phyloP scores from a whole-genome alignment of 2,113 vertebrate species.

The Ammodytes marinus region DNA sequence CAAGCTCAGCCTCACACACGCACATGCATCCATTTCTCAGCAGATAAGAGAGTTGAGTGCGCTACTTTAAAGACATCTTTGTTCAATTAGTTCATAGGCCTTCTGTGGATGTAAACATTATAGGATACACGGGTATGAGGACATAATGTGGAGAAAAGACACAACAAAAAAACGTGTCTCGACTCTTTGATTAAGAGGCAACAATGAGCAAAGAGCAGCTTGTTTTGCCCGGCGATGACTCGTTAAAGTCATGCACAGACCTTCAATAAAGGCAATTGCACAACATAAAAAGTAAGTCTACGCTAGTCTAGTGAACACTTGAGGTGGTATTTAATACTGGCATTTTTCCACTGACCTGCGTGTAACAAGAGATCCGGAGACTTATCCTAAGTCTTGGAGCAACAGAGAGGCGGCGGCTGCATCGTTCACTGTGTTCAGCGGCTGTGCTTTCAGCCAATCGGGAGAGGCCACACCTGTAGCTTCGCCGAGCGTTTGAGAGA shows the following conservation, averaged over 20 bases:
- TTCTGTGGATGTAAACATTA: background rate
- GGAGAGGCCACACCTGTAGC: slow-evolving; percentile 20
- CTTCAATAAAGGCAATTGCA: background rate
- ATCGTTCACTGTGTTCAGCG: slow-evolving; percentile 19
- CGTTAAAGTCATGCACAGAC: background rate
- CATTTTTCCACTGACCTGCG: slow-evolving; percentile 73
- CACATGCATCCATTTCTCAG: background rate
- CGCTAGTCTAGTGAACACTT: too few relatives aligned
- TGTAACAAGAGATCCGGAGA: slow-evolving; percentile 47
- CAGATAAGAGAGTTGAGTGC: background rate
- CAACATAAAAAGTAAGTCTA: rapidly evolving
- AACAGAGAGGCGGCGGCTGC: slow-evolving; percentile 9
- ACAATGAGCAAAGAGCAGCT: slow-evolving; percentile 8
- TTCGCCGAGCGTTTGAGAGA: slow-evolving; percentile 42
- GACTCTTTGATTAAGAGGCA: slow-evolving; percentile 26
- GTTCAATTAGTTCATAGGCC: background rate
- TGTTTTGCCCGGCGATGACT: background rate
- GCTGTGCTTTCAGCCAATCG: slow-evolving; percentile 73
- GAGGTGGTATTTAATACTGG: too few relatives aligned
- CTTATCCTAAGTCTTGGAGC: slow-evolving; percentile 41
- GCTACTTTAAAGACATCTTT: background rate
- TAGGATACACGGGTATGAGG: background rate
- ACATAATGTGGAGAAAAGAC: background rate
- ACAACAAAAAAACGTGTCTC: slow-evolving; percentile 7
- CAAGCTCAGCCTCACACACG: background rate